Conservation (phyloP, 2,888 invertebrate genomes). For the Sinotaia quadrata region DNA sequence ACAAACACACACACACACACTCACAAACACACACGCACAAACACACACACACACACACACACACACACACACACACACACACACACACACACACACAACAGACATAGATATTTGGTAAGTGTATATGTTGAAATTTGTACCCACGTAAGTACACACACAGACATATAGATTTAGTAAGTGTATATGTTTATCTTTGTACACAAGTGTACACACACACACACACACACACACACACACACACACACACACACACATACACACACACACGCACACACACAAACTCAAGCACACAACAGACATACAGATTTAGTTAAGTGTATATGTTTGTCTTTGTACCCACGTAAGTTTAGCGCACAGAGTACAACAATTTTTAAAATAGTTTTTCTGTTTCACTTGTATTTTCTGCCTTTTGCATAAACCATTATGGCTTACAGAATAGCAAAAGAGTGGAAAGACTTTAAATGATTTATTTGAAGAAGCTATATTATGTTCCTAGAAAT, state of each 20-base stretch:
- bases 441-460: too few relatives aligned
- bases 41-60: conserved; percentile 9
- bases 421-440: too few relatives aligned
- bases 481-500: too few relatives aligned
- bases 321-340: too few relatives aligned
- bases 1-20: too few relatives aligned
- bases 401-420: too few relatives aligned
- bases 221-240: background rate
- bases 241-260: background rate
- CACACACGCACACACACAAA: background rate
- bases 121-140: background rate
- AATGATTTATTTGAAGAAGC: too few relatives aligned
- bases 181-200: background rate
- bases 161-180: background rate
- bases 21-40: too few relatives aligned
- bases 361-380: too few relatives aligned
- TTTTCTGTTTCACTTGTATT: too few relatives aligned
- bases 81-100: conserved; percentile 6
- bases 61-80: background rate
- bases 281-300: background rate
- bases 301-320: too few relatives aligned
- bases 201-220: background rate
- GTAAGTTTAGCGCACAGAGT: too few relatives aligned
- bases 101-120: background rate
- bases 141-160: background rate